A percentile compares a stretch with the other conserved stretches of the same genome.
Evolutionary conservation across 2,888 invertebrate genomes (phyloP).

Genomic region (Marronus borbonicus): DNA sequence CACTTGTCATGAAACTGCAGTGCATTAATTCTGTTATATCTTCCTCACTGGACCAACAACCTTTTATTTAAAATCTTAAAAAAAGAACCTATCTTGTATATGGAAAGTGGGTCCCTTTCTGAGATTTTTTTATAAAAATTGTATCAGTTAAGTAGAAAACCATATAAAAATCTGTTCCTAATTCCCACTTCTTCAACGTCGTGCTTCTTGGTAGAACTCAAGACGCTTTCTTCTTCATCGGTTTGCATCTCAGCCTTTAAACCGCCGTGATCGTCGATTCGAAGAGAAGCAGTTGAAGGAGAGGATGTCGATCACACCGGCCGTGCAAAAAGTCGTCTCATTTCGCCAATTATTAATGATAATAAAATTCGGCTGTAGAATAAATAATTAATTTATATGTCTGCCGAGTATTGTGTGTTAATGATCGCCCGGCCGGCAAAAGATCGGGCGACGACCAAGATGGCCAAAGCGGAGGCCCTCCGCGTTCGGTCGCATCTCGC

Average conservation of each 20-base stretch:
- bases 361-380: conserved; percentile 58
- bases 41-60: too few species aligned
- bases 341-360: conserved; percentile 60
- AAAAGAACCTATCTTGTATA: too few species aligned
- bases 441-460: conserved; percentile 12
- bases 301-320: conserved; percentile 12
- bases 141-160: too few species aligned
- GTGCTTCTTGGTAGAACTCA: not conserved
- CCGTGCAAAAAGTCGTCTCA: conserved; percentile 52
- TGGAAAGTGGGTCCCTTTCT: too few species aligned
- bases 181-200: too few species aligned
- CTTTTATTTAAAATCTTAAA: too few species aligned
- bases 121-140: too few species aligned
- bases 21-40: too few species aligned
- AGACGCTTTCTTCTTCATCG: not conserved
- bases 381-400: conserved; percentile 59
- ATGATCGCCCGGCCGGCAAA: conserved; percentile 52
- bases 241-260: not conserved
- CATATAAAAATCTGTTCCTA: too few species aligned
- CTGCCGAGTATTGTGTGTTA: conserved; percentile 59
- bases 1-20: too few species aligned
- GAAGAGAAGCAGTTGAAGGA: not conserved
- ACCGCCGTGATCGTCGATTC: not conserved
- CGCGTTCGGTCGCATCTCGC: conserved; percentile 6
- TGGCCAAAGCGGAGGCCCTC: conserved; percentile 1